Percentiles rank a stretch among this genome's conserved stretches.
These are phyloP conservation scores for Micrastur ruficollis DNA, from an alignment of 2,797 vertebrate species.

Conservation along the genomic window DNA sequence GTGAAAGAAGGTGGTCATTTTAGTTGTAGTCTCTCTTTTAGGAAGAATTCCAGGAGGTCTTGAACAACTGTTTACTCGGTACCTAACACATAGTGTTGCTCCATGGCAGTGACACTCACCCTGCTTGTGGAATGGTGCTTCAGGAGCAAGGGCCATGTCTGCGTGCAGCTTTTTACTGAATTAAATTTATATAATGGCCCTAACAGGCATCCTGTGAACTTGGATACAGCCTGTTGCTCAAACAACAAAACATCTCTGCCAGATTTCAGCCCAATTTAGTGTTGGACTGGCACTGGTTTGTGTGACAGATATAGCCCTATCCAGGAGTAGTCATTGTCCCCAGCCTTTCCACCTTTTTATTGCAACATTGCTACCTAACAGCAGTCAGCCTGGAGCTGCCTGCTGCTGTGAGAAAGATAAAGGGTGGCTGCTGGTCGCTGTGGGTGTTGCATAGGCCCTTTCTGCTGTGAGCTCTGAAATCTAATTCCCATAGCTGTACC, in stretches of 20 bases:
- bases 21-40: background rate
- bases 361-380: fast-evolving
- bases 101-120: background rate
- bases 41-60: background rate
- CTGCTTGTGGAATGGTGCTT: background rate
- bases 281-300: background rate
- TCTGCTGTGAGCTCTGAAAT: background rate
- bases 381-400: background rate
- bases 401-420: background rate
- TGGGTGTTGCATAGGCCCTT: background rate
- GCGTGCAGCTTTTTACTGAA: background rate
- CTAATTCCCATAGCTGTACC: background rate
- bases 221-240: background rate
- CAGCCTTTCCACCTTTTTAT: background rate
- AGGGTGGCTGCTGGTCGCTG: background rate
- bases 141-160: background rate
- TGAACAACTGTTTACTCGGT: background rate
- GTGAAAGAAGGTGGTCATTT: background rate
- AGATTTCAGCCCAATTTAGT: background rate
- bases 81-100: background rate
- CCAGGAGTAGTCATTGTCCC: background rate
- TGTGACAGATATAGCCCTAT: background rate
- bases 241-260: background rate
- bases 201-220: background rate
- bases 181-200: background rate